Conservation (phyloP, 2,797 vertebrate species). For the Tenualosa thibaudeaui region DNA sequence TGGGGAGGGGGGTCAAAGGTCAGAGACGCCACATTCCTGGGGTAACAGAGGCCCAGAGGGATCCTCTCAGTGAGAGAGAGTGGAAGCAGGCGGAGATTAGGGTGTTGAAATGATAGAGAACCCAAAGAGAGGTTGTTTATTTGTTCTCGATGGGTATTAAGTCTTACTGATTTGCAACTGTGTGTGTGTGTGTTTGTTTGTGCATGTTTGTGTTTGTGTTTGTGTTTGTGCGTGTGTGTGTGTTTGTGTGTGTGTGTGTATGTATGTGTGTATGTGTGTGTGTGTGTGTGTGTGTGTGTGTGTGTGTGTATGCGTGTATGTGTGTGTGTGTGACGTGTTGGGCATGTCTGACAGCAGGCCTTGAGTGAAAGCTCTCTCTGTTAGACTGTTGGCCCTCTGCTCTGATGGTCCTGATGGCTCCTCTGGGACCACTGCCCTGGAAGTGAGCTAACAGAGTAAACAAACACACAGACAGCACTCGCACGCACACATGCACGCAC, state of each 20-base stretch:
- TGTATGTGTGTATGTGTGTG: slow-evolving; percentile 28
- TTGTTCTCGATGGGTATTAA: neutral
- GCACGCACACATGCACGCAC: slow-evolving; percentile 28
- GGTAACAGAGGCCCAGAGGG: slow-evolving; percentile 2
- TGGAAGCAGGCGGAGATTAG: neutral
- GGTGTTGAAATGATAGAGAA: neutral
- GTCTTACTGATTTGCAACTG: neutral
- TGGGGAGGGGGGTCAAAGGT: neutral
- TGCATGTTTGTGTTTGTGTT: neutral
- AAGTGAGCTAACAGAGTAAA: slow-evolving; percentile 72
- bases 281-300: neutral
- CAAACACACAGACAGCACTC: slow-evolving; percentile 61
- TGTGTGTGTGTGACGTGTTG: neutral
- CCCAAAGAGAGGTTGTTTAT: neutral
- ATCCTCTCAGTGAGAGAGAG: neutral
- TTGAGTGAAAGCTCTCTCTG: slow-evolving; percentile 69
- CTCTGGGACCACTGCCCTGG: slow-evolving; percentile 63
- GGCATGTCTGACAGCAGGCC: slow-evolving; percentile 42
- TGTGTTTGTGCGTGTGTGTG: slow-evolving; percentile 22
- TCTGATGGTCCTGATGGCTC: slow-evolving; percentile 62
- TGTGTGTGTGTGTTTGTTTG: neutral
- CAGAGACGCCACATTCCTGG: slow-evolving; percentile 35
- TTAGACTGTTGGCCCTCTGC: slow-evolving; percentile 47
- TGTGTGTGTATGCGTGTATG: neutral
- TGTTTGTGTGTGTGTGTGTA: neutral